Evolutionary conservation across 2,888 invertebrate genomes (phyloP), one percentile per base, ranked within the genome.

Genomic region (Brachyptera risi): DNA sequence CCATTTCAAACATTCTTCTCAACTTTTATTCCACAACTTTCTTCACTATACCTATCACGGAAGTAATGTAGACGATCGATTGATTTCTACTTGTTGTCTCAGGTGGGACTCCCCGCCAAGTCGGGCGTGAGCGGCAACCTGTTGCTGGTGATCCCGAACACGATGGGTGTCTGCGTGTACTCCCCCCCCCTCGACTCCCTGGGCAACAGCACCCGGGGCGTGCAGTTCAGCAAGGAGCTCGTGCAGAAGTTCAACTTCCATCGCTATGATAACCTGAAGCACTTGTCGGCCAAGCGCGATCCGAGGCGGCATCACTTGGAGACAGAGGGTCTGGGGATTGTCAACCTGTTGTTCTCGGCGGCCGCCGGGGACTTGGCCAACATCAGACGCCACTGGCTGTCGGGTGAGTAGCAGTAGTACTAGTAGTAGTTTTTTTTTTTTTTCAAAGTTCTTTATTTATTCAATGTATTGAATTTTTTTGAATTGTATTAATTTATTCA

Each of bases 211-310:
- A 71, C 71, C 13, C 68, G 78, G 27, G 58, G 79, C 7, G 73
- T 79, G 3, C 74, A 75, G 58, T 80, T 80, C 69, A 79, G 77
- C 66, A 71, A 78, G 75, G 74, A 69, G 26, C 17, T 82, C 59
- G 78, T 81, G 1, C 68, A 74, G 17, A 73, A 71, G 7, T 82
- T 81, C 71, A 81, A 80, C 69, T 82, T 82, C 70, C 82, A 83
- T 71, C 79, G 80, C 65, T 82, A 79, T 69, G 81, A 81, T 70
- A 79, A 77, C 67, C 68, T 79, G 37, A 72, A 76, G 50, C 74
- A 78, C 67, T 73, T 75, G 1, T 69, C 72, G 1, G 73, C 74
- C 65, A 81, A 80, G 67, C 69, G 74, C 56, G 79, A 81, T 63
- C 80, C 81, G 0, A 71, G 78, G 11, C 67, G 80, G 78, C 9